A percentile compares a stretch with the other conserved stretches of the same genome.
phyloP scores from a whole-genome alignment of 2,113 vertebrate genomes.

The Lamprotornis superbus region DNA sequence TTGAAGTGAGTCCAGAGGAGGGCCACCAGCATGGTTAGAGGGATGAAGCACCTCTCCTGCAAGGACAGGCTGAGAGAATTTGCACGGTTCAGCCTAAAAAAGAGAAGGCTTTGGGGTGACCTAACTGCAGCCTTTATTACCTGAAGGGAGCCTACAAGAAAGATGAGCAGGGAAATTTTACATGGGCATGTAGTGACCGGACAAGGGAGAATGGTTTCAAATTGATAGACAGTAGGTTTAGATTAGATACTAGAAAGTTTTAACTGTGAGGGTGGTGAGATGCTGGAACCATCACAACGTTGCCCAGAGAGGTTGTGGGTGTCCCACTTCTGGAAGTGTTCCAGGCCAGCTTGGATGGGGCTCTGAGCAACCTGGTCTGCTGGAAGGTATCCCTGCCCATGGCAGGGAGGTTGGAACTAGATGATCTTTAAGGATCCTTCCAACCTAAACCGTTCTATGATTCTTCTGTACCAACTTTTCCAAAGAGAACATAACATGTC shows the following conservation, averaged over 20 bases:
- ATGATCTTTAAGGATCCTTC: background rate
- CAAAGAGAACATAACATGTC: background rate
- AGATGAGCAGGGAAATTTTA: background rate
- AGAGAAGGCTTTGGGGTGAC: background rate
- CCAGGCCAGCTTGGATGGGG: too few species aligned
- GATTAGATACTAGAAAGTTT: background rate
- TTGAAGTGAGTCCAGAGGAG: background rate
- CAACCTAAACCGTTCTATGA: background rate
- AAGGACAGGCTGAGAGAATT: background rate
- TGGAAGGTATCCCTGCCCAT: background rate
- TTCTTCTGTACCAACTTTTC: background rate
- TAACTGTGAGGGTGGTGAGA: background rate
- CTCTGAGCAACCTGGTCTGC: background rate
- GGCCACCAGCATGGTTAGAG: background rate
- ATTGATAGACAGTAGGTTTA: background rate
- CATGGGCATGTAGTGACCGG: background rate
- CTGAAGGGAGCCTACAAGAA: background rate
- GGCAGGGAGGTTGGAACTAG: background rate
- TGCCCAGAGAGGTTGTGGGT: background rate
- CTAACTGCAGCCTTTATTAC: background rate
- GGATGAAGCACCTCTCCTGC: background rate
- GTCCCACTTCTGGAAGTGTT: background rate
- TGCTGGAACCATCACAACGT: fast-evolving
- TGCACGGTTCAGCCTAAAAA: background rate
- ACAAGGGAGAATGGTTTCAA: background rate